Evolutionary conservation across 23 tunicate genomes (phyloP).

Genomic region (Styela clava): DNA sequence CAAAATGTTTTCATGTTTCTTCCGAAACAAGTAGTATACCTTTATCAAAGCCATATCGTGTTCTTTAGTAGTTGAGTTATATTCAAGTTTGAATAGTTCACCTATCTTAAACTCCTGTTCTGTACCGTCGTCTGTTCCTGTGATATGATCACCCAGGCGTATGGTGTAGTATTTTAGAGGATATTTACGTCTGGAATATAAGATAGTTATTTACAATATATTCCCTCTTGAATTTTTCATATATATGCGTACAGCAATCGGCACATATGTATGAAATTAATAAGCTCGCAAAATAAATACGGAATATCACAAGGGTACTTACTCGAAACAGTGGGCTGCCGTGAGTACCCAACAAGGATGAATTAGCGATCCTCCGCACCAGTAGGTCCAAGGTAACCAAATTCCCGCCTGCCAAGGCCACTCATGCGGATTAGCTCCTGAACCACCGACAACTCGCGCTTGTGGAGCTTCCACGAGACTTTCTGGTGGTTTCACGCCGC

Average conservation of each 20-base stretch:
- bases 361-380: conserved; percentile 86
- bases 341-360: conserved; percentile 83
- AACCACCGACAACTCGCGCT: conserved; percentile 66
- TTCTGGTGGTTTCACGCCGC: conserved; percentile 44
- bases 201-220: not conserved
- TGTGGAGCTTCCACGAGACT: conserved; percentile 1
- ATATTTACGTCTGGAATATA: not conserved
- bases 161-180: conserved; percentile 28
- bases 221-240: not conserved
- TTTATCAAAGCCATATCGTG: conserved; percentile 74
- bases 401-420: conserved; percentile 97
- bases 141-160: conserved; percentile 69
- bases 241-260: not conserved
- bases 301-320: too few relatives aligned
- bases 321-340: conserved; percentile 89
- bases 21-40: too few relatives aligned
- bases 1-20: too few relatives aligned
- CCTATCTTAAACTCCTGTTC: conserved; percentile 52
- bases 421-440: conserved; percentile 41
- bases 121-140: conserved; percentile 42
- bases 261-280: not conserved
- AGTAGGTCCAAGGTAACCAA: conserved; percentile 61
- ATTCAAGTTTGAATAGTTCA: conserved; percentile 32
- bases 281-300: too few relatives aligned
- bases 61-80: conserved; percentile 49